phyloP scores from a whole-genome alignment of 2,888 invertebrate species.

The Desoria tigrina region DNA sequence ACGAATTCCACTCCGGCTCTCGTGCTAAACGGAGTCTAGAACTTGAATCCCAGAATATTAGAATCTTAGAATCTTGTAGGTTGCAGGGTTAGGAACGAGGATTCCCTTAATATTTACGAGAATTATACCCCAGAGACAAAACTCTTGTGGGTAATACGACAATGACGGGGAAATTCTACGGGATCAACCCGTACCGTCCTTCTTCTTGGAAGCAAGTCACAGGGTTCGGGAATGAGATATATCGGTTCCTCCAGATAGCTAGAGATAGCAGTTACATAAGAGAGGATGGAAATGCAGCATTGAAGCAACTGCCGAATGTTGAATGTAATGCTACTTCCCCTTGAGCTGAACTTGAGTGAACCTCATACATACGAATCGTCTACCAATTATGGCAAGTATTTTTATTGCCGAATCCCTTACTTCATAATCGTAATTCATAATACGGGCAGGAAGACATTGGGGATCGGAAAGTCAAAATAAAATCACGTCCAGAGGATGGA shows the following conservation, averaged over 20 bases:
- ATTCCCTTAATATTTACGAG: slow-evolving; percentile 23
- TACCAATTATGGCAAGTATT: slow-evolving; percentile 4
- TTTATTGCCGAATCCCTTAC: neutral
- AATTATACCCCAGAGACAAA: slow-evolving; percentile 19
- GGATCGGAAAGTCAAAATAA: too few relatives aligned
- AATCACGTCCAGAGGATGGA: too few relatives aligned
- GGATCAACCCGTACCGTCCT: slow-evolving; percentile 10
- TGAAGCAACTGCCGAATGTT: too few relatives aligned
- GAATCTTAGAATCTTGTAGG: neutral
- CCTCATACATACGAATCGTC: slow-evolving; percentile 7
- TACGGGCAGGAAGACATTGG: neutral
- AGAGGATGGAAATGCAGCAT: too few relatives aligned
- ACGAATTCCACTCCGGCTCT: too few relatives aligned
- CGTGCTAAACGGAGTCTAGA: too few relatives aligned
- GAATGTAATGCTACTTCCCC: too few relatives aligned
- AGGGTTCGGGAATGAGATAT: too few relatives aligned
- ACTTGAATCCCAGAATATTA: too few relatives aligned
- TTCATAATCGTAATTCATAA: slow-evolving; percentile 10
- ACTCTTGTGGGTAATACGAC: slow-evolving; percentile 23
- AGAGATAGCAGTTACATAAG: too few relatives aligned
- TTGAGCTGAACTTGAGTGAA: neutral
- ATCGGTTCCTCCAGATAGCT: too few relatives aligned
- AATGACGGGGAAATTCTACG: slow-evolving; percentile 20
- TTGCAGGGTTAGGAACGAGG: neutral
- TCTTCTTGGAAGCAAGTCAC: too few relatives aligned